A percentile compares a stretch with the other conserved stretches of the same genome.
phyloP scores from a whole-genome alignment of 2,888 invertebrate genomes.

The Silvanus unidentatus region DNA sequence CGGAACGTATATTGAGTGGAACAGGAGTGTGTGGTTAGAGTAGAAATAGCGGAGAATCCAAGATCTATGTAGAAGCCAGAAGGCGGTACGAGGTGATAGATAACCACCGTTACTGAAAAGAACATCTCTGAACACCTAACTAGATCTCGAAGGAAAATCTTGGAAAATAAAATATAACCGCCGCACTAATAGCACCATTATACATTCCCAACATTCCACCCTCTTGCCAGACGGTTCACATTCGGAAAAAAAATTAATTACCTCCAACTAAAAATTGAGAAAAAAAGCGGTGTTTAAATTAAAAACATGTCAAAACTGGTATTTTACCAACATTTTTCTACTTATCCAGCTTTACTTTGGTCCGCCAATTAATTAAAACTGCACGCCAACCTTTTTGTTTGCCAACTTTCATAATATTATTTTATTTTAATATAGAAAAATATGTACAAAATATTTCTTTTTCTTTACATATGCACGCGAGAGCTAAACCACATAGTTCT shows the following conservation, averaged over 20 bases:
- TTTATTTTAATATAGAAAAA: no score
- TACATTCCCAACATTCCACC: conserved; percentile 9
- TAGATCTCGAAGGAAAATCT: conserved; percentile 18
- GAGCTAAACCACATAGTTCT: not conserved
- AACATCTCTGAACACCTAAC: conserved; percentile 28
- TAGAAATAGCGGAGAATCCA: conserved; percentile 18
- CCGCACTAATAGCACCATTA: not conserved
- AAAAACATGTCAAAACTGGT: no score
- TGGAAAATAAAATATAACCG: conserved; percentile 7
- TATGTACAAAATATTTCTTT: not conserved
- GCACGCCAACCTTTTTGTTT: no score
- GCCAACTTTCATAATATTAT: no score
- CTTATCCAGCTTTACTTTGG: no score
- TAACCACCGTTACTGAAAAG: conserved; percentile 38
- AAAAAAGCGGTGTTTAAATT: not conserved
- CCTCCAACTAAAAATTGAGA: not conserved
- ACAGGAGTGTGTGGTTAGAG: conserved; percentile 18
- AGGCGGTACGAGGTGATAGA: conserved; percentile 39
- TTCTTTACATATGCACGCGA: not conserved
- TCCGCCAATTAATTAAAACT: no score
- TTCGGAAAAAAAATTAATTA: not conserved
- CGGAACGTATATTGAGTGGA: no score
- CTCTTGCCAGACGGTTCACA: no score
- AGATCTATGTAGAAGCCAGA: conserved; percentile 26
- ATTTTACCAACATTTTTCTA: no score